Evolutionary conservation across 2,888 invertebrate genomes (phyloP).

Genomic region (Agrochola circellaris): DNA sequence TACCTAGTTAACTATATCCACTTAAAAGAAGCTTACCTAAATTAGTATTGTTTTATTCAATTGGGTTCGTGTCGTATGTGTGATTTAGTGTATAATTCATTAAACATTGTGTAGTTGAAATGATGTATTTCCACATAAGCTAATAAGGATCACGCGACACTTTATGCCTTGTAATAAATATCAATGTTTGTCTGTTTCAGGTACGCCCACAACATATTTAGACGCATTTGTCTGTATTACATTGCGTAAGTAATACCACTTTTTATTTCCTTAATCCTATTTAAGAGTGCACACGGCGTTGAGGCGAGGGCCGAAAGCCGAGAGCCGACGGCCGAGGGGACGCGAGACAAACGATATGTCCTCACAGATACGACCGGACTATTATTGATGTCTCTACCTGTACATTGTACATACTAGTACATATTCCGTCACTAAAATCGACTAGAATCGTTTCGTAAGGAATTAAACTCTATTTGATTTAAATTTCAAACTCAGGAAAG

Average conservation of each 20-base stretch:
- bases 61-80: background rate
- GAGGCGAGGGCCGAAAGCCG: conserved; percentile 18
- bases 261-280: conserved; percentile 65
- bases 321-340: conserved; percentile 28
- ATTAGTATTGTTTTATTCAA: background rate
- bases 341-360: conserved; percentile 66
- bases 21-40: background rate
- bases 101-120: background rate
- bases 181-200: conserved; percentile 68
- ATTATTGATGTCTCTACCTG: conserved; percentile 56
- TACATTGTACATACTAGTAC: background rate
- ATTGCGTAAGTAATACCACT: conserved; percentile 61
- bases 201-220: conserved; percentile 60
- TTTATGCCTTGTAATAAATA: conserved; percentile 55
- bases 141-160: conserved; percentile 1
- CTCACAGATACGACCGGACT: conserved; percentile 48
- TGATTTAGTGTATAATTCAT: background rate
- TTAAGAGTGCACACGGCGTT: conserved; percentile 60
- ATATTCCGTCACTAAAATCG: background rate
- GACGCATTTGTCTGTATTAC: conserved; percentile 52
- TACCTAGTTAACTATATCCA: background rate
- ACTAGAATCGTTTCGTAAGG: background rate
- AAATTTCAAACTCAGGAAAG: conserved; percentile 5
- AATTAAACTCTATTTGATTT: background rate
- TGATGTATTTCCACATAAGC: background rate